phyloP scores from a whole-genome alignment of 2,113 vertebrate species.

The Acrocephalus kingi region DNA sequence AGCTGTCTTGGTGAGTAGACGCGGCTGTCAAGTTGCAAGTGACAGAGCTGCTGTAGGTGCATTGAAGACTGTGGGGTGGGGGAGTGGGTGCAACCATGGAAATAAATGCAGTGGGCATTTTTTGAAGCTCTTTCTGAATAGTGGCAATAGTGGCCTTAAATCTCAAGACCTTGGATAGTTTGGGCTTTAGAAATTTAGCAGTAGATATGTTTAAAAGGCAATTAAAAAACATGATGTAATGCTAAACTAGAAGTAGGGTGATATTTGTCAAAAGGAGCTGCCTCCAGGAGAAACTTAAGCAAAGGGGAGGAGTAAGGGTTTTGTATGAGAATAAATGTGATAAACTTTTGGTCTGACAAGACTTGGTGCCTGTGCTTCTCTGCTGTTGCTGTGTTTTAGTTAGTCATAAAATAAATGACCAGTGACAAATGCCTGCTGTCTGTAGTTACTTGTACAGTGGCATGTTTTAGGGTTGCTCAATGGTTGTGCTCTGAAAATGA shows the following conservation, averaged over 20 bases:
- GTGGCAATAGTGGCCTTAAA: neutral
- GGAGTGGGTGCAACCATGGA: neutral
- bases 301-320: neutral
- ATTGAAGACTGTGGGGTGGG: neutral
- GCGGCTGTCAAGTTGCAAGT: neutral
- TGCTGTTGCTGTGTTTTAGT: neutral
- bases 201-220: neutral
- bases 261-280: neutral
- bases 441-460: neutral
- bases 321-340: neutral
- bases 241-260: neutral
- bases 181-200: neutral
- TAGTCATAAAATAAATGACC: neutral
- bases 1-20: fast-evolving
- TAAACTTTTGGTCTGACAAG: neutral
- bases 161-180: neutral
- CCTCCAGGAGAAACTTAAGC: neutral
- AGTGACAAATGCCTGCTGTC: neutral
- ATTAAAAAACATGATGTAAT: neutral
- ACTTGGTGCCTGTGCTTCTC: neutral
- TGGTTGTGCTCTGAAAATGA: neutral
- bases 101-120: neutral
- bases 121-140: neutral
- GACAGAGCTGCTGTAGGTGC: neutral
- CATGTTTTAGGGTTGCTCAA: neutral